These are phyloP conservation scores for Ophion obscuratus DNA, from an alignment of 2,888 invertebrate species.

Conservation along the genomic window DNA sequence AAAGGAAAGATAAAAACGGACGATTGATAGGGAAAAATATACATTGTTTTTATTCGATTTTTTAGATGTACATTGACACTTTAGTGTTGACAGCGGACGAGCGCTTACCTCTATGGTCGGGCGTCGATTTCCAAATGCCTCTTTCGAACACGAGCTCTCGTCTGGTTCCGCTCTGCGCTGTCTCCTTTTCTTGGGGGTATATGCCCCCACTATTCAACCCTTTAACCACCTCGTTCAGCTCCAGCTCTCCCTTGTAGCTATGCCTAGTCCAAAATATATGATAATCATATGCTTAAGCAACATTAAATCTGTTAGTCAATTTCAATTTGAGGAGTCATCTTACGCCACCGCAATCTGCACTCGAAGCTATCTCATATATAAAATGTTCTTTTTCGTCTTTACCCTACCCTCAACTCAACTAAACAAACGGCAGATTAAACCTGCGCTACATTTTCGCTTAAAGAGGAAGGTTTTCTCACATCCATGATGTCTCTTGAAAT, in stretches of 20 bases:
- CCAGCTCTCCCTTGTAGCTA: background rate
- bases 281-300: background rate
- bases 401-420: background rate
- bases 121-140: slow-evolving; percentile 72
- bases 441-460: background rate
- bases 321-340: background rate
- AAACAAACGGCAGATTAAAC: background rate
- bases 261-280: slow-evolving; percentile 12
- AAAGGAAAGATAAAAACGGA: background rate
- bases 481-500: too few species aligned
- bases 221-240: slow-evolving; percentile 35
- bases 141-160: slow-evolving; percentile 69
- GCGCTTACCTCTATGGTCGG: slow-evolving; percentile 72
- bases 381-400: background rate
- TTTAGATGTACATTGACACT: slow-evolving; percentile 4
- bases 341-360: background rate
- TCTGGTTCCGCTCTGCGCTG: slow-evolving; percentile 27
- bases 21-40: slow-evolving; percentile 6
- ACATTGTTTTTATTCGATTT: background rate
- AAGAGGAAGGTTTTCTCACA: background rate
- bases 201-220: slow-evolving; percentile 54
- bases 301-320: background rate
- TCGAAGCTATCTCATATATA: background rate
- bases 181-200: slow-evolving; percentile 48
- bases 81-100: background rate